Base-by-base conservation (phyloP, 35 echinoderm and acorn worm species). In the Amphiura filiformis region DNA sequence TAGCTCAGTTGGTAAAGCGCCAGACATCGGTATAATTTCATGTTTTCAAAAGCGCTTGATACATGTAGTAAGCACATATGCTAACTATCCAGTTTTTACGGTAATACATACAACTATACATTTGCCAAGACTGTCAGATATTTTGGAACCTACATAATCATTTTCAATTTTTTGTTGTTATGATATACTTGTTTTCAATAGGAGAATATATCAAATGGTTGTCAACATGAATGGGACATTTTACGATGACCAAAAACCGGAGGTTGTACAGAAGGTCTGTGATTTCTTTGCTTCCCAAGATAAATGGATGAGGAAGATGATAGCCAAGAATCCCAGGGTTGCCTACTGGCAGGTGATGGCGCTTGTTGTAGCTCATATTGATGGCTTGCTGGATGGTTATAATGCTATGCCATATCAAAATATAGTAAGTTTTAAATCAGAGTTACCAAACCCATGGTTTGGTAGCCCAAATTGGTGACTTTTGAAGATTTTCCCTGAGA, bases 331-430 rank as follows among this genome's bases (percentile, higher is more conserved):
- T 41, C 28, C 61, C 17, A 36, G 76, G 33, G 90, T 89, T 76
- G 81, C 87, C 28, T 92, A 86, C 33, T 96, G 94, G 94, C 52
- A 89, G 83, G 84, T 81, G 28, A 78, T 97, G 13, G 38, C 84
- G 0, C 61, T 97, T 0, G 78, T 97, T 34, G 4, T 88, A 0
- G 57, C 83, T 15, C 95, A 97, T 61, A 90, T 84, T 57, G 95
- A 97, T 84, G 95, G 95, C 75, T 80, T 97, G 18, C 65, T 97
- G 1, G 81, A 41, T 78, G 95, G 95, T 35, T 97, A 96, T 70
- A 89, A 90, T 56, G n/a, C 40, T 28, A 31, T 34, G 37, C 39
- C 84, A 20, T 76, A 36, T 35, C 84, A 86, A 76, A 76, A 76
- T 37, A 86, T 36, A 35, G 84, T 77, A 86, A n/a, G n/a, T n/a